Base-by-base conservation (phyloP, 2,888 invertebrate genomes). In the Mythimna pallens region DNA sequence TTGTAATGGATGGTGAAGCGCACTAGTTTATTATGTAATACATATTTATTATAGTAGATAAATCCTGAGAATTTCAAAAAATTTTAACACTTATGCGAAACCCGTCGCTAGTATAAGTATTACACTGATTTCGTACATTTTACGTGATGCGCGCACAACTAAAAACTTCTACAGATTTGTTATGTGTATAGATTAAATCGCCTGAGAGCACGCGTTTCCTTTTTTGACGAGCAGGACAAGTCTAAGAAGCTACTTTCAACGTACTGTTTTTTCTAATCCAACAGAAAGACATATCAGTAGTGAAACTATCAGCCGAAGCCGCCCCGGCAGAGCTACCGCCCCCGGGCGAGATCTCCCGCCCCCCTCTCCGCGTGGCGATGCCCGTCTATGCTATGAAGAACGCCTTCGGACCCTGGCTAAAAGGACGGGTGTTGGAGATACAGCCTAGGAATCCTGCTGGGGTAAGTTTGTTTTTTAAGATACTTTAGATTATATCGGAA, bases 341-440 rank as follows among this genome's bases (percentile, higher is more conserved):
- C 0, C 91, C 93, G 2, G 97, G 97, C 0, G 92, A 92, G 14
- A 84, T 97, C 5, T 81, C 90, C 0, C 96, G 97, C 54, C 94
- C 96, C 0, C 89, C 93, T 1, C 94, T 97, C 2, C 91, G 93
- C 22, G 83, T 94, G 1, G 97, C 97, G 62, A 86, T 88, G 88
- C 20, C 58, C 0, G 97, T 98, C 30, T 98, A 96, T 90, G 97
- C 97, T 4, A 97, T 97, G 96, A 97, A 97, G 81, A 97, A 97
- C 72, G 94, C 97, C 14, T 97, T 97, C 87, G 97, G 97, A 43
- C 96, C 97, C 9, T 98, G 98, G 98, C 93, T 97, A 1, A 95
- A 94, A 68, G 97, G 97, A 8, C 96, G 93, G 20, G 89, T 97
- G 0, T 80, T 96, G n/a, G 96, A 96, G 9, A 88, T 97, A 3